Percentiles rank a stretch among this genome's conserved stretches.
phyloP scores from a whole-genome alignment of 2,113 vertebrate species.

The Chamaetylas fuelleborni region DNA sequence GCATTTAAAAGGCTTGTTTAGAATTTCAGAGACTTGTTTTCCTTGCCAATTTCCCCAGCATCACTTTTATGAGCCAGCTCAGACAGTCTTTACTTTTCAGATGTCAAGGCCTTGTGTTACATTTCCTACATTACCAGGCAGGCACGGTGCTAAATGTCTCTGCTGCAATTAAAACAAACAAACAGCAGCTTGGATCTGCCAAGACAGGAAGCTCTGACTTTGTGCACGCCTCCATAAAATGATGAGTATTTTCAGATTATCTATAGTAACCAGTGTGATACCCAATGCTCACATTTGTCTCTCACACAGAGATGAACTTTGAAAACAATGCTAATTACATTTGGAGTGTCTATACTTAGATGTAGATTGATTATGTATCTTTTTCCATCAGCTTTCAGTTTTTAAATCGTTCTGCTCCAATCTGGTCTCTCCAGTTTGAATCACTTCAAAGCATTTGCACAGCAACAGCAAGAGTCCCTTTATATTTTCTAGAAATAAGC shows the following conservation, averaged over 20 bases:
- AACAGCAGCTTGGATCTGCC: conserved; percentile 25
- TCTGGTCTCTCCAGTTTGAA: background rate
- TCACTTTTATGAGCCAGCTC: background rate
- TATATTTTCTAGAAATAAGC: background rate
- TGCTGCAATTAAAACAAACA: conserved; percentile 51
- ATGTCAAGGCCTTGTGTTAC: conserved; percentile 15
- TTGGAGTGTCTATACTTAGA: background rate
- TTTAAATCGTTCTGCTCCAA: background rate
- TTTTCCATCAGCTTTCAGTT: background rate
- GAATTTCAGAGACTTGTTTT: conserved; percentile 35
- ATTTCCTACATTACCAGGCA: conserved; percentile 1
- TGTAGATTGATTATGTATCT: background rate
- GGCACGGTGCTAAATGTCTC: background rate
- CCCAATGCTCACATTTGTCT: background rate
- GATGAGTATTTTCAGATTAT: background rate
- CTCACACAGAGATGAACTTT: background rate
- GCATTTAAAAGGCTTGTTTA: conserved; percentile 36
- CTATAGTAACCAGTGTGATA: background rate
- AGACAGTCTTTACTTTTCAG: conserved; percentile 13
- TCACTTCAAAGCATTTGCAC: background rate
- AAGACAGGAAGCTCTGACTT: background rate
- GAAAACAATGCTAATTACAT: background rate
- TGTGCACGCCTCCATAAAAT: background rate
- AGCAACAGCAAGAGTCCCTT: background rate
- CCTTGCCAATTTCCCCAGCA: conserved; percentile 16